Conservation (phyloP, 1,140 invertebrate genomes). For the Apocrypta bakeri region DNA sequence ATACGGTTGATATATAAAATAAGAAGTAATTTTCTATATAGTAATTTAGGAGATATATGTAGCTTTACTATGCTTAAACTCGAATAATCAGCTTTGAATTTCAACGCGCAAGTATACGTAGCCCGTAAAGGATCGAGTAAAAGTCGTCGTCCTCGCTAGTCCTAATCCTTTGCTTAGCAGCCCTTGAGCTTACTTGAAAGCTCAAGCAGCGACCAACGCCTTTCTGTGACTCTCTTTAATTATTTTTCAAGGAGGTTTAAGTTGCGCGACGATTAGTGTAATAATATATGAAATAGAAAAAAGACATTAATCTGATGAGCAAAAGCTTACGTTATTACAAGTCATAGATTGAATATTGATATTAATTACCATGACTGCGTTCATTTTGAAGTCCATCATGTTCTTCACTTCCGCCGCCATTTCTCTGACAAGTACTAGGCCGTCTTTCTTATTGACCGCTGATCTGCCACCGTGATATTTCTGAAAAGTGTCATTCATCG, state of each 20-base stretch:
- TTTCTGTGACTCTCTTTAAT: constrained; percentile 41
- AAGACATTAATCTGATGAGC: too few species aligned
- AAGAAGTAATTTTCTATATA: too few species aligned
- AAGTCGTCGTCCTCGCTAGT: neutral
- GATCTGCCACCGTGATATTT: constrained; percentile 86
- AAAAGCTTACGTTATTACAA: too few species aligned
- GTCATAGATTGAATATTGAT: too few species aligned
- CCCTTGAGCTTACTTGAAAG: neutral
- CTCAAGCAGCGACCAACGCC: constrained; percentile 40
- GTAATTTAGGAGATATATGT: too few species aligned
- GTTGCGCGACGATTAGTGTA: too few species aligned
- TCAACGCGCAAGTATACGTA: neutral
- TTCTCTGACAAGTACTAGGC: constrained; percentile 86
- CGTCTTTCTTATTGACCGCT: constrained; percentile 85
- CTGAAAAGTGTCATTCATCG: too few species aligned
- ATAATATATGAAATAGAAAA: too few species aligned
- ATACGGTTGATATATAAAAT: too few species aligned
- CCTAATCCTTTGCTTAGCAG: neutral
- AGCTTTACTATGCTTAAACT: too few species aligned
- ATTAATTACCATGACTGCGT: constrained; percentile 87
- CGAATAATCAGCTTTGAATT: neutral
- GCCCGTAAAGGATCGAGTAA: neutral
- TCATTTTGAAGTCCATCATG: constrained; percentile 93
- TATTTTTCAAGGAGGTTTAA: constrained; percentile 28
- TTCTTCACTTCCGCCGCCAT: constrained; percentile 90